Conservation (phyloP, 2,797 vertebrate species). For the Erithacus rubecula region DNA sequence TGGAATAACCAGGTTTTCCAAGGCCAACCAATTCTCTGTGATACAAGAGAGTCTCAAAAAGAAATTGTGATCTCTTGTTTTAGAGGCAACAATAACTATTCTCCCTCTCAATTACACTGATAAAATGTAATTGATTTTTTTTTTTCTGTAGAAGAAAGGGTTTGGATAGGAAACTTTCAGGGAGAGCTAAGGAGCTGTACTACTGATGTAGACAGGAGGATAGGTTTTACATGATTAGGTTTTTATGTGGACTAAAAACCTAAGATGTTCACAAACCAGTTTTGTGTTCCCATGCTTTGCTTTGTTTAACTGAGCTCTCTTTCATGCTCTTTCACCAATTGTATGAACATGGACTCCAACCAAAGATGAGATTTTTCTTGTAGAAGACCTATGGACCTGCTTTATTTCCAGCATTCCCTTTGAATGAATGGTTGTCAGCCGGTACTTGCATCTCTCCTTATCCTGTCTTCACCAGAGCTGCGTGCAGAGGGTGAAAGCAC, state of each 20-base stretch:
- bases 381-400: neutral
- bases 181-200: neutral
- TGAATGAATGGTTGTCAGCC: neutral
- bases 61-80: neutral
- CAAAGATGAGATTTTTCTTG: neutral
- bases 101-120: neutral
- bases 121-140: neutral
- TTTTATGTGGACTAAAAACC: neutral
- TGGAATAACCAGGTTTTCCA: neutral
- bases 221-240: fast-evolving
- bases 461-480: neutral
- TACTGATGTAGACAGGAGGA: neutral
- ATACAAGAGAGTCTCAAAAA: neutral
- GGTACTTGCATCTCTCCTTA: neutral
- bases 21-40: neutral
- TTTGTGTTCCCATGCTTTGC: neutral
- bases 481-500: neutral
- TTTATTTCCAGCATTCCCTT: neutral
- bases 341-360: neutral
- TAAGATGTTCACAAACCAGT: neutral
- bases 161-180: neutral
- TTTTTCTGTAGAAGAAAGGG: neutral
- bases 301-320: neutral
- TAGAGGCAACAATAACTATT: neutral
- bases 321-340: neutral